phyloP scores from a whole-genome alignment of 2,888 invertebrate species.

The Drosophila tripunctata region DNA sequence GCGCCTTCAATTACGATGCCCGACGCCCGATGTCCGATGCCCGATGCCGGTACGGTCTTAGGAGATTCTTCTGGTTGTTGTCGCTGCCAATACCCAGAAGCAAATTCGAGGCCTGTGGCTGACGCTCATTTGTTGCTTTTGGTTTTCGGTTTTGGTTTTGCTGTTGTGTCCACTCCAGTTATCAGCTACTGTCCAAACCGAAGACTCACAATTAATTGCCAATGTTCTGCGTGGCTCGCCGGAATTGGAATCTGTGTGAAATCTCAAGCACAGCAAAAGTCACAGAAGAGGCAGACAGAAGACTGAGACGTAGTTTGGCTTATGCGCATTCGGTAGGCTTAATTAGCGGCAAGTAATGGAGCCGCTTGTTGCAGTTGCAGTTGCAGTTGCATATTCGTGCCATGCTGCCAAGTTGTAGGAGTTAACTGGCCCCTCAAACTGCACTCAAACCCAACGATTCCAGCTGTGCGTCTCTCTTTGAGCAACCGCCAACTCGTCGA shows the following conservation, averaged over 20 bases:
- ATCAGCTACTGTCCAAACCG: constrained; percentile 73
- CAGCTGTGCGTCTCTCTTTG: constrained; percentile 31
- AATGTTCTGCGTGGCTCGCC: constrained; percentile 69
- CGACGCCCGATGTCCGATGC: no score
- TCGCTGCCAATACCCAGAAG: constrained; percentile 6
- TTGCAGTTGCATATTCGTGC: constrained; percentile 47
- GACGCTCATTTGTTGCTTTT: constrained; percentile 39
- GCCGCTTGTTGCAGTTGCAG: constrained; percentile 43
- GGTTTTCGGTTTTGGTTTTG: constrained; percentile 14
- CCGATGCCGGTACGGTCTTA: constrained; percentile 22
- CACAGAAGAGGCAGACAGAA: not conserved
- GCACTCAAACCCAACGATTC: not conserved
- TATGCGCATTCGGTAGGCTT: constrained; percentile 76
- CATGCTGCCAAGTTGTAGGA: constrained; percentile 60
- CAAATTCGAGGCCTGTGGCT: constrained; percentile 24
- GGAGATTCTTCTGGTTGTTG: constrained; percentile 3
- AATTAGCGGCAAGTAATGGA: constrained; percentile 82
- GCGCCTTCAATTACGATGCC: constrained; percentile 69
- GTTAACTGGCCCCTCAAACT: constrained; percentile 21
- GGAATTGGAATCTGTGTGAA: constrained; percentile 74
- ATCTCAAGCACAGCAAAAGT: constrained; percentile 55
- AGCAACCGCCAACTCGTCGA: constrained; percentile 48
- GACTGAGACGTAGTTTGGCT: constrained; percentile 24
- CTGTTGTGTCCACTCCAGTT: constrained; percentile 44
- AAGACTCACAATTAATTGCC: constrained; percentile 74